Evolutionary conservation across 2,888 invertebrate species (phyloP), one percentile per base, ranked within the genome.

Genomic region (Limulus polyphemus): DNA sequence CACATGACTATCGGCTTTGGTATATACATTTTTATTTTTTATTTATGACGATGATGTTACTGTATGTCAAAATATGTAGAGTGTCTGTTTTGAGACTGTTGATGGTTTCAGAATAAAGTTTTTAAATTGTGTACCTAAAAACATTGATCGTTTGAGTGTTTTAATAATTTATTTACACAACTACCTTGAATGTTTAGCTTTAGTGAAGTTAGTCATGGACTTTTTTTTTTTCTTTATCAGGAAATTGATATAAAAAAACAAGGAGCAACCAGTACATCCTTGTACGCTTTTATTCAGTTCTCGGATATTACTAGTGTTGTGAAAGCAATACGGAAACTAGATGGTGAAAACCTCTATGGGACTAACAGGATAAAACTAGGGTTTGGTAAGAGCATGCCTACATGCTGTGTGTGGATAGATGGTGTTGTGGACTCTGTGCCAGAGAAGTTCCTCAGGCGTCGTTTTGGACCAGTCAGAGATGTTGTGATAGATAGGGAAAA

Each of bases 211-310:
- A 17, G 54, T 54, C 10, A 16, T 13, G 32, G 7, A 32, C 32
- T 32, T 2, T 32, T 32, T 32, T 32, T 32, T 32, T 32, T 32
- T 32, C 1, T 32, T 32, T 74, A 71, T 7, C 75, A 84, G 84
- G 97, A 97, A 81, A 92, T 98, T 75, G 97, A 98, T 79, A 92
- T 98, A 72, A 97, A 97, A 79, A 93, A 95, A 78, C 93, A 94
- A 77, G 92, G 94, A 17, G 32, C 32, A 2, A 32, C 32, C 32
- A 71, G 77, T 12, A 74, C 75, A 81, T 85, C 90, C 67, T 90
- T 92, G 69, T 97, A 94, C 78, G 97, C 95, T 70, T 95, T 98
- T 79, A 92, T 97, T 76, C 98, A 98, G 82, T 98, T 92, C 81
- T 86, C 92, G 72, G 94, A 97, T 76, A 97, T 98, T 75, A 85